These are phyloP conservation scores for Puffinus mauretanicus DNA, from an alignment of 2,113 vertebrate genomes.

Conservation along the genomic window DNA sequence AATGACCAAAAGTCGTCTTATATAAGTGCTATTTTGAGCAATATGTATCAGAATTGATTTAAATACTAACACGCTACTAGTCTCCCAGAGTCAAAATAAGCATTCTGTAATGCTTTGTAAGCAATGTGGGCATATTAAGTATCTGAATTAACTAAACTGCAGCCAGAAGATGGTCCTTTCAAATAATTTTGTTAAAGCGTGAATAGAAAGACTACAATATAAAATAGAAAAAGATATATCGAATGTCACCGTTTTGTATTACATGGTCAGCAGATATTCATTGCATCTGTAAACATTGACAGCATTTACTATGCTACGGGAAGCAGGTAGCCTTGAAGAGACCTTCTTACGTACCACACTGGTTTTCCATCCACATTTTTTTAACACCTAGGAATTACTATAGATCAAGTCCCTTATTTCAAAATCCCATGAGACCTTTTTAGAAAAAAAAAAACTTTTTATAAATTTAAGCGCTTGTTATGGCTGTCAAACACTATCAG, in stretches of 20 bases:
- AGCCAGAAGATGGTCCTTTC: neutral
- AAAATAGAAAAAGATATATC: neutral
- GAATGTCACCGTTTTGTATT: neutral
- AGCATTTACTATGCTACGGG: neutral
- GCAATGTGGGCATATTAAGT: neutral
- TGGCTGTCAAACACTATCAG: neutral
- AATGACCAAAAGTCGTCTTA: neutral
- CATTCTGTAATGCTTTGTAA: neutral
- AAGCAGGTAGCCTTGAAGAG: neutral
- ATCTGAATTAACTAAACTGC: neutral
- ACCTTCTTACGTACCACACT: neutral
- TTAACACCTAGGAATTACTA: neutral
- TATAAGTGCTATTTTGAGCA: neutral
- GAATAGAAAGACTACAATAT: neutral
- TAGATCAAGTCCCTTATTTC: neutral
- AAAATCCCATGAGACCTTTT: neutral
- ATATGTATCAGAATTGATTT: neutral
- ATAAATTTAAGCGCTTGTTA: neutral
- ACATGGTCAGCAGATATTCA: neutral
- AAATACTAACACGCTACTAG: neutral
- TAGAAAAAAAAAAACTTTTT: neutral
- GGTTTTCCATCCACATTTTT: neutral
- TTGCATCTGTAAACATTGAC: neutral
- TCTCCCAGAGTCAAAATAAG: neutral
- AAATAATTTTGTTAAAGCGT: neutral